phyloP scores from a whole-genome alignment of 1,140 invertebrate species.

The Solen grandis region DNA sequence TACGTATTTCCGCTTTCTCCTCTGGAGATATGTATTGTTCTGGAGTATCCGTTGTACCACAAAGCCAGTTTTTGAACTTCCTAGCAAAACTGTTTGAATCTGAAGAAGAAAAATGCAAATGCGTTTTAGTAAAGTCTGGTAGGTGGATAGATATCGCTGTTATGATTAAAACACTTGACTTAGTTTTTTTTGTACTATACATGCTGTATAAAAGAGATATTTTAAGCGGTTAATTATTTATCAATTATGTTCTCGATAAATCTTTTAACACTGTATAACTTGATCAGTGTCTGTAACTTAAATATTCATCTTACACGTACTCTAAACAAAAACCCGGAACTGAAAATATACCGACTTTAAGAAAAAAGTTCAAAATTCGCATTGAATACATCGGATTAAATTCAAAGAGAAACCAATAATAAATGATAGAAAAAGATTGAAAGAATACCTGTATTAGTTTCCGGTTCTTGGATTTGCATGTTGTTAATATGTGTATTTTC shows the following conservation, averaged over 20 bases:
- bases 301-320: background rate
- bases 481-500: slow-evolving; percentile 2
- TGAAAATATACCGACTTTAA: background rate
- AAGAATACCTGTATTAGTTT: background rate
- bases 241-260: background rate
- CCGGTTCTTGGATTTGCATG: slow-evolving; percentile 11
- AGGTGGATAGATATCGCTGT: background rate
- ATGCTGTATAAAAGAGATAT: too few relatives aligned
- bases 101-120: background rate
- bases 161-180: background rate
- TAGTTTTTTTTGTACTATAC: background rate
- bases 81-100: slow-evolving; percentile 8
- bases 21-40: slow-evolving; percentile 48
- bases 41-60: slow-evolving; percentile 38
- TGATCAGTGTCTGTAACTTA: background rate
- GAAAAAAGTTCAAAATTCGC: background rate
- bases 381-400: background rate
- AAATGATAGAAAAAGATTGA: background rate
- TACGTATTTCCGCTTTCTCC: slow-evolving; percentile 41
- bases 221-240: too few relatives aligned
- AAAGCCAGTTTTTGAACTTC: slow-evolving; percentile 52
- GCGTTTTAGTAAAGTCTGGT: background rate
- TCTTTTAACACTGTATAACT: background rate
- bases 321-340: background rate
- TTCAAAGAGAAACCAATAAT: background rate